Evolutionary conservation across 2,888 invertebrate species (phyloP).

Genomic region (Chrysina gloriosa): DNA sequence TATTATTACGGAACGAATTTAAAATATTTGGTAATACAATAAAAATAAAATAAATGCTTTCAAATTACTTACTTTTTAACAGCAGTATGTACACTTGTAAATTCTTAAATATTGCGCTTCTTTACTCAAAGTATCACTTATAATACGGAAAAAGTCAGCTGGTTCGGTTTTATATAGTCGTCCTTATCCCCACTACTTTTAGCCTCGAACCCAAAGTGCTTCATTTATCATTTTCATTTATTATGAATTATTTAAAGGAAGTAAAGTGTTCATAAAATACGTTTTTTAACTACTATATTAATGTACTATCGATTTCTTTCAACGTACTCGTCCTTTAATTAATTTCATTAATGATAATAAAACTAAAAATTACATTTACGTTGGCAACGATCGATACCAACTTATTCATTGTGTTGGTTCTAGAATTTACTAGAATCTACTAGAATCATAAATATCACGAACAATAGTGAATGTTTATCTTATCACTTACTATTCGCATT

Average conservation of each 20-base stretch:
- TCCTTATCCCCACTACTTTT: conserved; percentile 49
- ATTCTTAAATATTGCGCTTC: conserved; percentile 4
- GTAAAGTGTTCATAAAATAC: neutral
- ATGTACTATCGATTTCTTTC: neutral
- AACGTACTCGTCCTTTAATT: neutral
- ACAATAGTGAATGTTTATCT: conserved; percentile 13
- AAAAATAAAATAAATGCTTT: neutral
- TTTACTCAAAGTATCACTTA: no score
- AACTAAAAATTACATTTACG: neutral
- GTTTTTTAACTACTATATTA: neutral
- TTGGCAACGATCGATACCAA: conserved; percentile 15
- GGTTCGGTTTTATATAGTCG: conserved; percentile 51
- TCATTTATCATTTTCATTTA: neutral
- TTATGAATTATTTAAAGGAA: neutral
- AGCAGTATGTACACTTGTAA: neutral
- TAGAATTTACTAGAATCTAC: conserved; percentile 19
- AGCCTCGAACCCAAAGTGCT: conserved; percentile 52
- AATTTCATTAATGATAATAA: neutral
- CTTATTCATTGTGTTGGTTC: neutral
- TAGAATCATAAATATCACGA: conserved; percentile 5
- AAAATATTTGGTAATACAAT: no score
- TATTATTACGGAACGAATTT: neutral
- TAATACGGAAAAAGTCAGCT: neutral
- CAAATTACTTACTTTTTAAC: conserved; percentile 24
- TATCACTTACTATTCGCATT: neutral